Base-by-base conservation (phyloP, 2,888 invertebrate species). In the Emmelina monodactyla region DNA sequence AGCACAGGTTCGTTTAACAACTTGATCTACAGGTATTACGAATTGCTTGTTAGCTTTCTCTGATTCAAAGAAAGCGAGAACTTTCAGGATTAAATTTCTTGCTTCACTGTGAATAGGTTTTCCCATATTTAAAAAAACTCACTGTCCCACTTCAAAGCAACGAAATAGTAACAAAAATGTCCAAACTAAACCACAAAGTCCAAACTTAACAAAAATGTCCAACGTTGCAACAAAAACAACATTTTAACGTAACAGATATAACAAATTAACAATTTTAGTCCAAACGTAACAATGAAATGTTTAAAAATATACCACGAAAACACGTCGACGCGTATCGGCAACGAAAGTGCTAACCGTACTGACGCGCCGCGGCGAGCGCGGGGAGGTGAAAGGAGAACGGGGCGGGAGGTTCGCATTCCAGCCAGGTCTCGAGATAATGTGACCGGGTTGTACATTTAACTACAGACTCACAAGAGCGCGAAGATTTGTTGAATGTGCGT, bases 81-180 rank as follows among this genome's bases (percentile, higher is more conserved):
- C 28, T 28, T 28, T 28, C 11, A 28, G n/a, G 11, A 11, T 11
- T n/a, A 28, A 11, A n/a, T 11, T 28, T 11, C 28, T 28, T 28
- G 28, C 7, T 28, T 28, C 10, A n/a, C 28, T 28, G 11, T 19
- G 19, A 6, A 19, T 6, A 5, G 19, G 5, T 9, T 35, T 45
- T 47, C 33, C 44, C 45, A 2, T 12, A 12, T 39, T 45, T 44
- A 28, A 49, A 49, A 13, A 45, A 49, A 10, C 22, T 16, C 9
- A 44, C 29, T 9, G 19, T 5, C 5, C 19, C 19, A 9, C 19
- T 19, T 19, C 7, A 11, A 4, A n/a, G n/a, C 32, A 12, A 11
- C 22, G n/a, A 19, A 32, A 19, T 15, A 16, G 32, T 19, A n/a
- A 19, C 32, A 32, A 32, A 19, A 32, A 32, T 19, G n/a, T 32